These are phyloP conservation scores for Eupithecia subumbrata DNA, from an alignment of 2,888 invertebrate species.

Conservation along the genomic window DNA sequence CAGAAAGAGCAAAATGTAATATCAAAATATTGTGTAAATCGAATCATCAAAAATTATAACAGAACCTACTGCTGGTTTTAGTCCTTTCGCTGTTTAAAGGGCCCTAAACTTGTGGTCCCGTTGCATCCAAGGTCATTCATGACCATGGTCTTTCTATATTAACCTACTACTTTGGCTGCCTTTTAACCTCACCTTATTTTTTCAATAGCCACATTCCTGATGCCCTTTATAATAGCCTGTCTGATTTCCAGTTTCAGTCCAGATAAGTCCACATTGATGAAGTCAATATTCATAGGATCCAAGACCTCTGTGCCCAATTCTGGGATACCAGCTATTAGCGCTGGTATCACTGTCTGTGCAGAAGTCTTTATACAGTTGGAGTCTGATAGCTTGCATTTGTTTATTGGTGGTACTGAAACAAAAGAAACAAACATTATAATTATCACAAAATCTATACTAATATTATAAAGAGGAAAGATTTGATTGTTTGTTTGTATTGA, in stretches of 20 bases:
- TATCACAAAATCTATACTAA: too few relatives aligned
- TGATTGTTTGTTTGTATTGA: too few relatives aligned
- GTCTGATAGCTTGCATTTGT: slow-evolving; percentile 62
- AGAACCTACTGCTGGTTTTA: neutral
- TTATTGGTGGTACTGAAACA: slow-evolving; percentile 58
- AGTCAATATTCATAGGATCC: slow-evolving; percentile 62
- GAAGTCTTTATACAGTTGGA: slow-evolving; percentile 54
- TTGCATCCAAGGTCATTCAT: neutral
- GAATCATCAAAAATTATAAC: neutral
- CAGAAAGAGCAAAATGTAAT: neutral
- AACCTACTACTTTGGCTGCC: neutral
- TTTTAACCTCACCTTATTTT: slow-evolving; percentile 54
- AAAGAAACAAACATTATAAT: neutral
- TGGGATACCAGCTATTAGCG: slow-evolving; percentile 58
- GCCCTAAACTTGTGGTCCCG: too few relatives aligned
- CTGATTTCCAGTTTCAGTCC: slow-evolving; percentile 62
- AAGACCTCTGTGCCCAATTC: slow-evolving; percentile 58
- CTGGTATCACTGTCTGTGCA: slow-evolving; percentile 52
- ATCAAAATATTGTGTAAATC: neutral
- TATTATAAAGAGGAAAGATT: too few relatives aligned
- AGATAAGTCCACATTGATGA: slow-evolving; percentile 61
- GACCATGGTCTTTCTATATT: neutral
- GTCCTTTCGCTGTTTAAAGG: neutral
- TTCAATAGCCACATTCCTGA: slow-evolving; percentile 55
- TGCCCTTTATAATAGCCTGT: slow-evolving; percentile 56